Conservation (phyloP, 2,113 vertebrate species). For the Podiceps cristatus region DNA sequence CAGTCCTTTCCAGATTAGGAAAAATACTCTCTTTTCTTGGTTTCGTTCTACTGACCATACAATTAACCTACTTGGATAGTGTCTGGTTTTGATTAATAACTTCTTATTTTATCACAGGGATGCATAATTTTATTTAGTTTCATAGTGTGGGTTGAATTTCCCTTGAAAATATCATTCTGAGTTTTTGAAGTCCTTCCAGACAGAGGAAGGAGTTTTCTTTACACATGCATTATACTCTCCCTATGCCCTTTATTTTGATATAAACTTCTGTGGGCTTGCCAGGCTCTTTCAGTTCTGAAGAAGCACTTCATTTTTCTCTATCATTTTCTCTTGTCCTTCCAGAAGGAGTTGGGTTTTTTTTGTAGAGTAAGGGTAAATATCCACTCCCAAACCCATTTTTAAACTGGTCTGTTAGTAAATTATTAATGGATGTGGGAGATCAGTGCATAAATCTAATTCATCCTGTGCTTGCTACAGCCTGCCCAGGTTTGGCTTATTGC, state of each 20-base stretch:
- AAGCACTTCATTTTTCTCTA: background rate
- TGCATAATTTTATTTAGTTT: background rate
- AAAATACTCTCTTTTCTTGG: background rate
- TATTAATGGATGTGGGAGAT: background rate
- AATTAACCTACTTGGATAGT: slow-evolving; percentile 10
- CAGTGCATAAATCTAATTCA: background rate
- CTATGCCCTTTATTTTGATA: background rate
- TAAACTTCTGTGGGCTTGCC: background rate
- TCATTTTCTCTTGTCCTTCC: background rate
- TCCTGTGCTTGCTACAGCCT: background rate
- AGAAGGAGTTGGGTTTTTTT: background rate
- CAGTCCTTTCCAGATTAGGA: background rate
- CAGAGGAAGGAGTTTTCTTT: background rate
- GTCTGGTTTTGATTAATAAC: slow-evolving; percentile 35
- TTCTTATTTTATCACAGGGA: background rate
- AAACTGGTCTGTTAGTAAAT: background rate
- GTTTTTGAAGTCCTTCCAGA: background rate
- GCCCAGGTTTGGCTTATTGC: background rate
- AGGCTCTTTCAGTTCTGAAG: background rate
- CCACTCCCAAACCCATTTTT: background rate
- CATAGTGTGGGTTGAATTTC: background rate
- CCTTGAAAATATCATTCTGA: background rate
- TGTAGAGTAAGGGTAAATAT: background rate
- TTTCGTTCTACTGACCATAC: background rate
- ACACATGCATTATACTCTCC: background rate